Evolutionary conservation across 1,140 invertebrate species (phyloP).

Genomic region (Drosophila subobscura): DNA sequence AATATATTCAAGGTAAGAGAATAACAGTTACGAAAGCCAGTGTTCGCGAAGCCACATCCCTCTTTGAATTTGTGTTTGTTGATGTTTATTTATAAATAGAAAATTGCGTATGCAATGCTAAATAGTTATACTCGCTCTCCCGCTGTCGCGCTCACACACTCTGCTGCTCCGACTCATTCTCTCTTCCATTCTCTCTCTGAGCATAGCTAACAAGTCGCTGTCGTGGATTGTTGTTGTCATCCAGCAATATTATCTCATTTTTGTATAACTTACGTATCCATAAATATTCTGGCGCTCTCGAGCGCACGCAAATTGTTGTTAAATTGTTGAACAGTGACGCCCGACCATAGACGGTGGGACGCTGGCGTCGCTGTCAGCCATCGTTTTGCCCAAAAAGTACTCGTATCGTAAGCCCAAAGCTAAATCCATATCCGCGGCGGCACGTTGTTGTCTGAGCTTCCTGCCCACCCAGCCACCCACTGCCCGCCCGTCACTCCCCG

Average conservation of each 20-base stretch:
- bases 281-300: conserved; percentile 29
- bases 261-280: conserved; percentile 29
- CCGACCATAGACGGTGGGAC: conserved; percentile 54
- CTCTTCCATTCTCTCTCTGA: conserved; percentile 11
- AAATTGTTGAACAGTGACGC: conserved; percentile 43
- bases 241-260: conserved; percentile 70
- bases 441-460: conserved; percentile 49
- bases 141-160: conserved; percentile 11
- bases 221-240: conserved; percentile 72
- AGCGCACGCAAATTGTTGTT: conserved; percentile 23
- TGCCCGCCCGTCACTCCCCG: conserved; percentile 16
- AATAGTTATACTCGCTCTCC: conserved; percentile 43
- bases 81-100: conserved; percentile 81
- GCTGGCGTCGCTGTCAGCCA: conserved; percentile 13
- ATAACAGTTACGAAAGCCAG: conserved; percentile 67
- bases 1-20: conserved; percentile 9
- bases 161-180: conserved; percentile 23
- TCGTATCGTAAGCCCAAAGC: conserved; percentile 40
- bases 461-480: conserved; percentile 51
- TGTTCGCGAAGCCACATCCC: conserved; percentile 15
- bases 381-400: conserved; percentile 37
- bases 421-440: conserved; percentile 17
- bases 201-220: conserved; percentile 65
- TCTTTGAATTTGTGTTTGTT: conserved; percentile 44
- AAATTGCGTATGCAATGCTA: conserved; percentile 83